These are phyloP conservation scores for Xiphophorus maculatus DNA, from an alignment of 2,113 vertebrate genomes.

Conservation along the genomic window DNA sequence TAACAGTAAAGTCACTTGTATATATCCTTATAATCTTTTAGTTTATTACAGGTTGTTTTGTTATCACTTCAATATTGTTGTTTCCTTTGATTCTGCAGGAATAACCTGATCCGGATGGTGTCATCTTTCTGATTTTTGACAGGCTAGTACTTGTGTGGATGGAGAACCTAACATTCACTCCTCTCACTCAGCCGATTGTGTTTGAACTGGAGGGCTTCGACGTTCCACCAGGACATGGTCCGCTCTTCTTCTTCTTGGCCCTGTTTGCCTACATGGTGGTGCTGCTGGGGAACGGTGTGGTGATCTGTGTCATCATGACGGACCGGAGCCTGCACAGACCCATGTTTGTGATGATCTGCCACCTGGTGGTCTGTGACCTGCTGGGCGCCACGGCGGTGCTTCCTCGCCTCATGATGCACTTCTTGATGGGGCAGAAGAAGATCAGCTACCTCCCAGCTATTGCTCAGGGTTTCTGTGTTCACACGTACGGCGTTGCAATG, in stretches of 20 bases:
- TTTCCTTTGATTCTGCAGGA: too few species aligned
- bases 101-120: too few species aligned
- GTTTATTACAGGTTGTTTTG: too few species aligned
- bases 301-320: constrained; percentile 38
- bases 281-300: constrained; percentile 53
- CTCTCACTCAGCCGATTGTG: constrained; percentile 57
- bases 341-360: constrained; percentile 65
- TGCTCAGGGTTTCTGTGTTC: constrained; percentile 56
- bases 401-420: constrained; percentile 60
- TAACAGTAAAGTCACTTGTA: too few species aligned
- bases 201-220: constrained; percentile 67
- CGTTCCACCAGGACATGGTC: constrained; percentile 29
- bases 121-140: too few species aligned
- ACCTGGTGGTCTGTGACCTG: constrained; percentile 62
- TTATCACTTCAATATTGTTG: too few species aligned
- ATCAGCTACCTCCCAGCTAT: constrained; percentile 49
- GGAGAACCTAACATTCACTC: constrained; percentile 27
- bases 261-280: constrained; percentile 48
- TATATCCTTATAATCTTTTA: too few species aligned
- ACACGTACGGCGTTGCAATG: constrained; percentile 43
- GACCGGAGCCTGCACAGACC: constrained; percentile 62
- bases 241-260: constrained; percentile 54
- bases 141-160: too few species aligned
- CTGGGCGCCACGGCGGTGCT: constrained; percentile 57
- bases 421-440: constrained; percentile 51